Percentiles rank a stretch among this genome's conserved stretches.
phyloP scores from a whole-genome alignment of 2,113 vertebrate species.

The Megaptera novaeangliae region DNA sequence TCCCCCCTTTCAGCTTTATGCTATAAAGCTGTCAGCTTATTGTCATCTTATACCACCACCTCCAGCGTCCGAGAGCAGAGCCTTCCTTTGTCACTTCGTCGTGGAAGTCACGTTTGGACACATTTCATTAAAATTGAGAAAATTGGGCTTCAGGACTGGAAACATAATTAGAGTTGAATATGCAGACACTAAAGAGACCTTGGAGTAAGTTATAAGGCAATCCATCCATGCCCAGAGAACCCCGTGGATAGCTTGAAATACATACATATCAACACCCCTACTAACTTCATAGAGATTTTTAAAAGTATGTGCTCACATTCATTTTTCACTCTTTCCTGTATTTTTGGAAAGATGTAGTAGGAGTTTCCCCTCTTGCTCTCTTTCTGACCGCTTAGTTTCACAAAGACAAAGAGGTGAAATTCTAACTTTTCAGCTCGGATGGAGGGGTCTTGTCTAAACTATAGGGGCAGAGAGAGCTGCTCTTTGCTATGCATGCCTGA shows the following conservation, averaged over 20 bases:
- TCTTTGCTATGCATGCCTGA: conserved; percentile 49
- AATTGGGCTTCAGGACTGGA: not conserved
- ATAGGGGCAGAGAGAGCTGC: not conserved
- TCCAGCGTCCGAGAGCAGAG: not conserved
- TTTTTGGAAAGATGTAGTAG: not conserved
- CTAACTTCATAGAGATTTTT: not conserved
- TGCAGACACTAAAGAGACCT: not conserved
- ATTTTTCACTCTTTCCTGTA: not conserved
- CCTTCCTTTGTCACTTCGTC: conserved; percentile 49
- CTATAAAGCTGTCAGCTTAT: not conserved
- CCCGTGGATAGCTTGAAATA: not conserved
- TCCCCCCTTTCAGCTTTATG: not conserved
- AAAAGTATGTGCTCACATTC: not conserved
- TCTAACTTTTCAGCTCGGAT: conserved; percentile 7
- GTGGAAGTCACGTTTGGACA: not conserved
- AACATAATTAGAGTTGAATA: conserved; percentile 33
- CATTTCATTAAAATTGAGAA: conserved; percentile 53
- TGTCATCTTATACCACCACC: not conserved
- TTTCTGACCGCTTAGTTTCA: conserved; percentile 27
- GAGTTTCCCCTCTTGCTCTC: not conserved
- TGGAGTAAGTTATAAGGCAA: not conserved
- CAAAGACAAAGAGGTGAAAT: conserved; percentile 40
- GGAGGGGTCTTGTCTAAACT: not conserved
- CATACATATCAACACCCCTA: not conserved
- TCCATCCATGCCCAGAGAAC: not conserved